phyloP scores from a whole-genome alignment of 2,888 invertebrate genomes.

The Alcis repandata region DNA sequence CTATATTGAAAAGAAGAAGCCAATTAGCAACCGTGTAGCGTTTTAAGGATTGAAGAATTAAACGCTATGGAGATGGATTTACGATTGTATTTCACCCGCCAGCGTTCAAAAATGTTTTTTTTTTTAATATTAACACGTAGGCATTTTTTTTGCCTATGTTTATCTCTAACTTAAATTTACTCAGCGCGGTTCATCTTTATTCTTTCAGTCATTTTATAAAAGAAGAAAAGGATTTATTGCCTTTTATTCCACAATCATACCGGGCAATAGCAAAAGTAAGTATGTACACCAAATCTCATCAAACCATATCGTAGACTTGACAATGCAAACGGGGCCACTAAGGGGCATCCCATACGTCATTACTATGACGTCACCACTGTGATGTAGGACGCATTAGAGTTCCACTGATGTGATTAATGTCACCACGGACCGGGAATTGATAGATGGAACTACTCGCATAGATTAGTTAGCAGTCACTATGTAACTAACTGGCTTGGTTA shows the following conservation, averaged over 20 bases:
- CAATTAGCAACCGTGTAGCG: too few relatives aligned
- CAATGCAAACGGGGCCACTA: constrained; percentile 16
- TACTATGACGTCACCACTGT: constrained; percentile 6
- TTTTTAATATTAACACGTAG: too few relatives aligned
- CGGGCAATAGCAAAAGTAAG: not conserved
- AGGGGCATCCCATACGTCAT: constrained; percentile 16
- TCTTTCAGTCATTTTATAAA: too few relatives aligned
- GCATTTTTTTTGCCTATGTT: too few relatives aligned
- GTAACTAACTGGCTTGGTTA: constrained; percentile 1
- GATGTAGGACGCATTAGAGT: constrained; percentile 30
- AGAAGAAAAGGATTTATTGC: too few relatives aligned
- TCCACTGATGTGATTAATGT: constrained; percentile 34
- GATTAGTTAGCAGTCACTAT: too few relatives aligned
- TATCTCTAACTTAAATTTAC: too few relatives aligned
- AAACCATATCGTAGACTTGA: constrained; percentile 11
- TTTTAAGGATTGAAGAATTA: too few relatives aligned
- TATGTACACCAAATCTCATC: constrained; percentile 7
- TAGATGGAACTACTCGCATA: constrained; percentile 19
- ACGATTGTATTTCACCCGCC: too few relatives aligned
- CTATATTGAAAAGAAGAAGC: not conserved
- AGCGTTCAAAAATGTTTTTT: too few relatives aligned
- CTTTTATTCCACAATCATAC: not conserved
- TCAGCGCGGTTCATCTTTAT: too few relatives aligned
- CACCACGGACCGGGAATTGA: constrained; percentile 23
- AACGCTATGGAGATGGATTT: too few relatives aligned